Evolutionary conservation across 2,888 invertebrate species (phyloP), one percentile per base, ranked within the genome.

Genomic region (Scaptomyza reducta): DNA sequence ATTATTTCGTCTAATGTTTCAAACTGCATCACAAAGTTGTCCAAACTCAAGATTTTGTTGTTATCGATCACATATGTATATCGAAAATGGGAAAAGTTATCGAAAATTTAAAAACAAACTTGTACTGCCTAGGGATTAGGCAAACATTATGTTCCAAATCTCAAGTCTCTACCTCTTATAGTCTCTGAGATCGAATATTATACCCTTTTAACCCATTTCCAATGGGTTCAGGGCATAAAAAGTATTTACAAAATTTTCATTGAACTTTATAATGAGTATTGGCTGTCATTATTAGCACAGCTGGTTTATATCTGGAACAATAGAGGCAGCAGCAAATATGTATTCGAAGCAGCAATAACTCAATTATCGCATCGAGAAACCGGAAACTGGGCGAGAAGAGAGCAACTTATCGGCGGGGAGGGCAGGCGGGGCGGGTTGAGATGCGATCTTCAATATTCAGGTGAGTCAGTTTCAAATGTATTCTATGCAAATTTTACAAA

Each of bases 261-360:
- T 46, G 56, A 41, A 46, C 55, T 47, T 42, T 42, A 51, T 58
- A 53, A 69, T 58, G 33, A 18, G 42, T 49, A 60, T 42, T 44
- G 25, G 18, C 27, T 72, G 68, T 62, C 63, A 58, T 71, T 65
- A 60, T 72, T 72, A 63, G 54, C 73, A 73, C 73, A 73, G 73
- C 73, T 73, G 73, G 6, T 54, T 65, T 54, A 54, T 58, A 58
- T 50, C 63, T 16, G 27, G 14, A 35, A 51, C 18, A 61, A 41
- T 53, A 42, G 61, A 27, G 27, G n/a, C 7, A 38, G 5, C 14
- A 14, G 1, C 5, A 35, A 35, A 35, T 6, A n/a, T 6, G n/a
- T 35, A 35, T 35, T n/a, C 47, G 59, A 38, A 38, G 13, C 41
- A 42, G 59, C 59, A 47, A 63, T 45, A 67, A 75, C 56, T 57